Conservation (phyloP, 2,113 vertebrate genomes). For the Meleagris gallopavo region DNA sequence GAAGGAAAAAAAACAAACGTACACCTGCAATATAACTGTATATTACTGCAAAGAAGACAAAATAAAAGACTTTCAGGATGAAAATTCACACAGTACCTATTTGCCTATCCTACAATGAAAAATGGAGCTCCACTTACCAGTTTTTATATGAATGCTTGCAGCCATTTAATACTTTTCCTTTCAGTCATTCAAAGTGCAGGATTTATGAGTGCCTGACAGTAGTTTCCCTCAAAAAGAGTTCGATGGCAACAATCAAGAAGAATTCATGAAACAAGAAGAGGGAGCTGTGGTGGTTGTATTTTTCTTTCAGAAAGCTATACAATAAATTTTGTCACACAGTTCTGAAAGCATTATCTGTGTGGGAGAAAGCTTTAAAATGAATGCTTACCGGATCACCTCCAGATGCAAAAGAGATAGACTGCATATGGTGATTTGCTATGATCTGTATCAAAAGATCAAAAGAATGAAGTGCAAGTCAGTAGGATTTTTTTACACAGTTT, state of each 20-base stretch:
- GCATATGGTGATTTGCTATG: constrained; percentile 99
- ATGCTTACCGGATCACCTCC: constrained; percentile 94
- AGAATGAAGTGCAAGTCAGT: constrained; percentile 51
- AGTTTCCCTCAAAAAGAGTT: not conserved
- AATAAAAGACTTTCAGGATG: not conserved
- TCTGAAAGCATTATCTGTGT: not conserved
- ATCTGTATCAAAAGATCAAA: constrained; percentile 81
- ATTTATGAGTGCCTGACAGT: not conserved
- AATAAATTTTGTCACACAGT: not conserved
- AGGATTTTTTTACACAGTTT: not conserved
- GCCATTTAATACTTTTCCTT: not conserved
- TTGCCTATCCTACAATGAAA: not conserved
- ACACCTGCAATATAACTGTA: not conserved
- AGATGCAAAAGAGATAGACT: constrained; percentile 98
- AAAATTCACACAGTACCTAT: not conserved
- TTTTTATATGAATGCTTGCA: not conserved
- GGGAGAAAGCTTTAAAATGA: not conserved
- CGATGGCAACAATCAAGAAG: not conserved
- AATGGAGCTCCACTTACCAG: not conserved
- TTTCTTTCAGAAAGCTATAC: not conserved
- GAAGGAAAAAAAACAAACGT: not conserved
- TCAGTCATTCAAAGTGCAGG: not conserved
- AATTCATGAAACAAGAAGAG: constrained; percentile 21
- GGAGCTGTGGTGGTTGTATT: not conserved
- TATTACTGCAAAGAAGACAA: not conserved